phyloP scores from a whole-genome alignment of 2,797 vertebrate genomes.

The Lagorchestes hirsutus region DNA sequence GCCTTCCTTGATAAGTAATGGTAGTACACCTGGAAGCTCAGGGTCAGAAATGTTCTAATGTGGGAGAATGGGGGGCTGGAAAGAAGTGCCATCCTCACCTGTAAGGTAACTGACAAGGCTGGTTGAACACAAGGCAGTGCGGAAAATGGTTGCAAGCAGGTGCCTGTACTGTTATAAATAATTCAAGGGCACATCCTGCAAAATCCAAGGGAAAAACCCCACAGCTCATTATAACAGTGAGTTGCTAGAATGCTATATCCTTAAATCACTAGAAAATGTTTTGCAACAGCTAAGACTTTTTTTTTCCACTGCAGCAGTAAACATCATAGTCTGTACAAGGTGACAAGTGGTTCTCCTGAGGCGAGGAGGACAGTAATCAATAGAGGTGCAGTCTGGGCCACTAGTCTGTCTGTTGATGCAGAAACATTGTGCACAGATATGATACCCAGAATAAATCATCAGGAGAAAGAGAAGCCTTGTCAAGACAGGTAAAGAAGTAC shows the following conservation, averaged over 20 bases:
- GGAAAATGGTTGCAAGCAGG: conserved; percentile 70
- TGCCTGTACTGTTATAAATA: conserved; percentile 72
- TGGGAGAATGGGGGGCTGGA: neutral
- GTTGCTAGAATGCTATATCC: conserved; percentile 73
- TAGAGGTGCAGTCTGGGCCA: conserved; percentile 65
- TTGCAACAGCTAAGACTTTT: conserved; percentile 76
- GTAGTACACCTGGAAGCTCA: neutral
- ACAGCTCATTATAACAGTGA: conserved; percentile 81
- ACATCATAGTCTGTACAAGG: conserved; percentile 78
- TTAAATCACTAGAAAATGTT: conserved; percentile 85
- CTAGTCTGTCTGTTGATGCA: conserved; percentile 62
- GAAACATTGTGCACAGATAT: conserved; percentile 71
- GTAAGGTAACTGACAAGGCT: conserved; percentile 46
- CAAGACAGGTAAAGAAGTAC: conserved; percentile 67
- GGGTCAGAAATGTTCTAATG: conserved; percentile 15
- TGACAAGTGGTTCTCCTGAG: conserved; percentile 84
- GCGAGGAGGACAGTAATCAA: conserved; percentile 78
- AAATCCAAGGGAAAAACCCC: conserved; percentile 80
- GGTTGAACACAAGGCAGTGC: conserved; percentile 62
- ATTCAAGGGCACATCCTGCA: conserved; percentile 74
- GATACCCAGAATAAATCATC: conserved; percentile 77
- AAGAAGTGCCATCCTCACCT: conserved; percentile 20
- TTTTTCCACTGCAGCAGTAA: conserved; percentile 76
- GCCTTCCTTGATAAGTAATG: neutral
- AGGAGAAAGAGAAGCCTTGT: conserved; percentile 68